A percentile compares a stretch with the other conserved stretches of the same genome.
Evolutionary conservation across 2,113 vertebrate species (phyloP).

Genomic region (Campylomormyrus tamandua): DNA sequence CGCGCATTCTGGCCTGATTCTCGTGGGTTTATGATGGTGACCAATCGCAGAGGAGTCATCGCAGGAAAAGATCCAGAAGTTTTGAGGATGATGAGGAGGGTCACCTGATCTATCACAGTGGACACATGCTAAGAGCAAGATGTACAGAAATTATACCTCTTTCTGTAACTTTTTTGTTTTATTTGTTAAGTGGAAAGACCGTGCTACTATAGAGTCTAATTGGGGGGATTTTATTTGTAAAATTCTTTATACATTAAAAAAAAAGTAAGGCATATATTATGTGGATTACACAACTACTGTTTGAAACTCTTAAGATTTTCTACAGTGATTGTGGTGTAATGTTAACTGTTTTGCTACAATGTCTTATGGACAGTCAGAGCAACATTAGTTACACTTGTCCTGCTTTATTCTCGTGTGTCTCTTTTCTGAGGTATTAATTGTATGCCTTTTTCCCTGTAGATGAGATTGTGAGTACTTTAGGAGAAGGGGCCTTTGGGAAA

Average conservation of each 20-base stretch:
- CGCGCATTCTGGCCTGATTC: conserved; percentile 83
- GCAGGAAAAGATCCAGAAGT: conserved; percentile 88
- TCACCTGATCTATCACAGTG: conserved; percentile 95
- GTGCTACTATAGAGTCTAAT: conserved; percentile 13
- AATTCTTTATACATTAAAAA: background rate
- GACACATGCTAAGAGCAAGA: conserved; percentile 94
- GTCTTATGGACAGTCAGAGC: background rate
- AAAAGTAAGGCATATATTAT: background rate
- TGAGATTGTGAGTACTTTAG: conserved; percentile 79
- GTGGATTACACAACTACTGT: background rate
- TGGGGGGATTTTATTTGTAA: conserved; percentile 11
- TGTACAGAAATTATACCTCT: conserved; percentile 79
- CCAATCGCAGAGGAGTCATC: conserved; percentile 82
- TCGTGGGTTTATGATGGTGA: conserved; percentile 69
- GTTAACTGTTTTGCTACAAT: background rate
- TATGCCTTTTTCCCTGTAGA: conserved; percentile 64
- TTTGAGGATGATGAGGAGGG: conserved; percentile 98
- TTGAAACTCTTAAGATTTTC: conserved; percentile 9
- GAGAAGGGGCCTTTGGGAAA: conserved; percentile 84
- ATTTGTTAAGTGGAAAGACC: conserved; percentile 58
- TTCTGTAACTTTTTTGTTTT: conserved; percentile 70
- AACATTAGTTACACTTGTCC: background rate
- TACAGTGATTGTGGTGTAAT: conserved; percentile 8
- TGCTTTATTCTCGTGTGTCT: background rate
- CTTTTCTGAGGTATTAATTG: conserved; percentile 7